A percentile compares a stretch with the other conserved stretches of the same genome.
These are phyloP conservation scores for Plutella xylostella DNA, from an alignment of 2,888 invertebrate genomes.

Conservation along the genomic window DNA sequence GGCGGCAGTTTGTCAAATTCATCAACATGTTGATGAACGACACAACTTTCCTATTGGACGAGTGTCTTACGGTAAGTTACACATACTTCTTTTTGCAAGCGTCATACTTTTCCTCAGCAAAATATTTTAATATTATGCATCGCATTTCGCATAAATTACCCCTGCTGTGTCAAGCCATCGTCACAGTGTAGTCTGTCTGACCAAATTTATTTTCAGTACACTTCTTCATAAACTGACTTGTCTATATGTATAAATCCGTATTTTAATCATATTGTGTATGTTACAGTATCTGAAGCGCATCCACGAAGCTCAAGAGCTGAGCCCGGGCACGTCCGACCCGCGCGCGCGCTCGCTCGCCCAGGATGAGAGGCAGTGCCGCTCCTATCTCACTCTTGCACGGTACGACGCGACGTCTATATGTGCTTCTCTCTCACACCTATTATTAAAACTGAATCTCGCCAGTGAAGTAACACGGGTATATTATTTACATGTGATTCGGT, in stretches of 20 bases:
- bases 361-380: conserved; percentile 89
- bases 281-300: conserved; percentile 84
- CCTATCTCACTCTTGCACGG: conserved; percentile 88
- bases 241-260: not conserved
- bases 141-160: not conserved
- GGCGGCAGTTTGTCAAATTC: conserved; percentile 95
- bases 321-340: conserved; percentile 76
- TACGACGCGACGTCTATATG: conserved; percentile 13
- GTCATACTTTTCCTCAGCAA: not conserved
- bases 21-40: conserved; percentile 99
- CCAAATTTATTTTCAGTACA: too few species aligned
- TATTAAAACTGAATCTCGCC: too few species aligned
- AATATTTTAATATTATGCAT: not conserved
- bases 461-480: too few species aligned
- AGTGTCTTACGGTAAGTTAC: conserved; percentile 73
- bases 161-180: too few species aligned
- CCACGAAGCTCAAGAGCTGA: conserved; percentile 86
- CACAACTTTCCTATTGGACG: conserved; percentile 96
- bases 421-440: too few species aligned
- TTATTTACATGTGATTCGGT: too few species aligned
- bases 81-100: not conserved
- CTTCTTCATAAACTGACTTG: too few species aligned
- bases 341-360: conserved; percentile 83
- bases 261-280: not conserved
- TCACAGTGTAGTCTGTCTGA: too few species aligned